phyloP scores from a whole-genome alignment of 2,113 vertebrate species.

The Bos indicus region DNA sequence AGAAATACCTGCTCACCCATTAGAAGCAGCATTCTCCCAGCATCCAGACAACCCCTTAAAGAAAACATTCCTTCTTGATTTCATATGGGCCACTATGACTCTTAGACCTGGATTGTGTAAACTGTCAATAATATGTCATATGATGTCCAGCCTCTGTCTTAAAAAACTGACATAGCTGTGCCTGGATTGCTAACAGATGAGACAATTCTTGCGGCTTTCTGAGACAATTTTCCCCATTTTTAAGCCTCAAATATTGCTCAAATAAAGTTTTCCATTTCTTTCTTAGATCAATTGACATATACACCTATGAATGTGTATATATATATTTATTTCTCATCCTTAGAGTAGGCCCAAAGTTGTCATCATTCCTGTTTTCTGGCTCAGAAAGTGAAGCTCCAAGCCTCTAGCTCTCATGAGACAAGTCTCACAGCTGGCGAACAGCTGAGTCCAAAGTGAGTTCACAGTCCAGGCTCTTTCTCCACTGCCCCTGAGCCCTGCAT shows the following conservation, averaged over 20 bases:
- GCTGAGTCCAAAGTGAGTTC: neutral
- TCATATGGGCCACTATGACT: neutral
- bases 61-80: neutral
- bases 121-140: neutral
- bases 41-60: neutral
- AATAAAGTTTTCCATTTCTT: neutral
- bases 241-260: neutral
- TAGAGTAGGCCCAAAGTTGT: neutral
- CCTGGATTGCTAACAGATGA: neutral
- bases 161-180: neutral
- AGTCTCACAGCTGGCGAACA: neutral
- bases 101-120: neutral
- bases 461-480: neutral
- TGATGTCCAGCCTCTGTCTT: neutral
- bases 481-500: no score
- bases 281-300: neutral
- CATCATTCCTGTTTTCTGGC: neutral
- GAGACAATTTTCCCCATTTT: accelerated
- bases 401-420: neutral
- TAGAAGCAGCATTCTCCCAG: neutral
- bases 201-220: neutral
- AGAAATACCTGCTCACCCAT: neutral
- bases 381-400: neutral
- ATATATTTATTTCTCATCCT: neutral
- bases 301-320: neutral